Evolutionary conservation across 1,140 invertebrate species (phyloP).

Genomic region (Listronotus bonariensis): DNA sequence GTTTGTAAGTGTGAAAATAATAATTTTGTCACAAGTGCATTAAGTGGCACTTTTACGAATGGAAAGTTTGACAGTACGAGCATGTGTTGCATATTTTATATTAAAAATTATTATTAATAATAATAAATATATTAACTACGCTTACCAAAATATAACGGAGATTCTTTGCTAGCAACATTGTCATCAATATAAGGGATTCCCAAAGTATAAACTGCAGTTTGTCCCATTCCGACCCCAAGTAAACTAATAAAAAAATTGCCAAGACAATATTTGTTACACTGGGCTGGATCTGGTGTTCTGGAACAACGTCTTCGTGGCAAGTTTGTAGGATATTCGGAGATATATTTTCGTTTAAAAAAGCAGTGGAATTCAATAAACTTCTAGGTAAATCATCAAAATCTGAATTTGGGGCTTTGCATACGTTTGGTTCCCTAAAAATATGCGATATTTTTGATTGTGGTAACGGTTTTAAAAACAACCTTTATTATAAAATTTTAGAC

Average conservation of each 20-base stretch:
- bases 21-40: too few species aligned
- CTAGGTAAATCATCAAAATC: slow-evolving; percentile 13
- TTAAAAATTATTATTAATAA: background rate
- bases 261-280: slow-evolving; percentile 79
- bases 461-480: too few species aligned
- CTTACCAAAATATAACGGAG: slow-evolving; percentile 91
- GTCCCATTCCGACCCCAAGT: slow-evolving; percentile 88
- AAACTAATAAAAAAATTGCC: slow-evolving; percentile 83
- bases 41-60: too few species aligned
- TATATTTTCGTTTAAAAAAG: slow-evolving; percentile 28
- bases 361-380: slow-evolving; percentile 20
- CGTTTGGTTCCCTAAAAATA: slow-evolving; percentile 44
- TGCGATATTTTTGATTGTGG: too few species aligned
- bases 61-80: too few species aligned
- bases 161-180: slow-evolving; percentile 89
- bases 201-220: slow-evolving; percentile 90
- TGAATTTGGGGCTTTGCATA: slow-evolving; percentile 44
- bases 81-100: too few species aligned
- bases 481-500: too few species aligned
- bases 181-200: slow-evolving; percentile 94
- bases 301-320: slow-evolving; percentile 63
- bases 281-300: slow-evolving; percentile 68
- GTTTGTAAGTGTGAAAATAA: too few species aligned
- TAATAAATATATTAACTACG: background rate
- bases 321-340: slow-evolving; percentile 55